Evolutionary conservation across 2,797 vertebrate genomes (phyloP), one percentile per base, ranked within the genome.

Genomic region (Cossypha caffra): DNA sequence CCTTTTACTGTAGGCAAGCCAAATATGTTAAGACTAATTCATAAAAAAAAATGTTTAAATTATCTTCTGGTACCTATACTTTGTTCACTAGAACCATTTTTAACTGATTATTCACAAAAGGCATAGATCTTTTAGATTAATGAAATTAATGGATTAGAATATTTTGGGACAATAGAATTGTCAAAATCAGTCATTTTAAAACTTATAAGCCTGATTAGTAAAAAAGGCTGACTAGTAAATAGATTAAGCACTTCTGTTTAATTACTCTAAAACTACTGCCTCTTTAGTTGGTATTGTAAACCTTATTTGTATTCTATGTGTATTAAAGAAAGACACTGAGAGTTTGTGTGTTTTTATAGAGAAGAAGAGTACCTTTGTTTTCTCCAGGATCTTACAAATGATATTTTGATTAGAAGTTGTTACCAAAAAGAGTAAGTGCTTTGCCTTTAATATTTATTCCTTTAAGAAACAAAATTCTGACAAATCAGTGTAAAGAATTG

Each of bases 381-480:
- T 95, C 97, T 97, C 43, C 86, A 96, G 74, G 94, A 97, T 63
- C 90, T 97, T 62, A 96, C 92, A 73, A 96, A 95, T 57, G 90
- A 97, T 84, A 95, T 97, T 94, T 96, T 97, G 88, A 93, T 91
- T 64, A 76, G 88, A 95, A 61, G 40, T 25, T 94, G 62, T 76
- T 95, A 90, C 59, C 43, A 84, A 26, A 52, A 91, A 28, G 45
- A 95, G 95, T 95, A 79, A 96, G 90, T 90, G 33, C 16, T 91
- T 77, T 72, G 15, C 35, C 40, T 93, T 95, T 89, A 52, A 72
- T 63, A 76, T 86, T 95, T 86, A 87, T 62, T 94, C 24, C 42
- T 83, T 50, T 74, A 24, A 95, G 84, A 74, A 88, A 45, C 29
- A 86, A 84, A 93, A 83, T 75, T 71, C 25, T 66, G 67, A 82